Evolutionary conservation across 2,888 invertebrate species (phyloP).

Genomic region (Amiota communis): DNA sequence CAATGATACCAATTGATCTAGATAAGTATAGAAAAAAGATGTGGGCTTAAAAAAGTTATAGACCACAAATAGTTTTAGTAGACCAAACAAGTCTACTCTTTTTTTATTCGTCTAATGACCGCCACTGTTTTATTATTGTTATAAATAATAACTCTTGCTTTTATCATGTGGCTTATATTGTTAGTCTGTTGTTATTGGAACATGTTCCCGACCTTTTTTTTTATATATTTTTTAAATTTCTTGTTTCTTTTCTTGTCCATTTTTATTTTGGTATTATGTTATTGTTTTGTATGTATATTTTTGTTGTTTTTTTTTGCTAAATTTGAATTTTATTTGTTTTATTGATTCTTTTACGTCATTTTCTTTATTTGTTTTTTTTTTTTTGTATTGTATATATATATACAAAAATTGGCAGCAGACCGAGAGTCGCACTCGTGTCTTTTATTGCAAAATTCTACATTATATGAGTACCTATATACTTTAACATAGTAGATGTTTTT

Average conservation of each 20-base stretch:
- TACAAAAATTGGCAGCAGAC: conserved; percentile 1
- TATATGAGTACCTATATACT: no score
- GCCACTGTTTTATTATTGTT: not conserved
- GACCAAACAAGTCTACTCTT: no score
- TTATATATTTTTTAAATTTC: not conserved
- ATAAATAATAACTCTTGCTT: not conserved
- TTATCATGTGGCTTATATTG: not conserved
- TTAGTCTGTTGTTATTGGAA: conserved; percentile 1
- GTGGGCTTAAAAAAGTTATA: no score
- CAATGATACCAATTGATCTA: no score
- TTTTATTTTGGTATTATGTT: not conserved
- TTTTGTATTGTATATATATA: no score
- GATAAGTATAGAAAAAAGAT: no score
- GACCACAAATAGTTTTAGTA: no score
- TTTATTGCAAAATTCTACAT: not conserved
- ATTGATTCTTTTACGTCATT: conserved; percentile 5
- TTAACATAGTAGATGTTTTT: not conserved
- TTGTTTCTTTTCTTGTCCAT: not conserved
- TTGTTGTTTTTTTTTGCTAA: not conserved
- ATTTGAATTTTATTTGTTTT: conserved; percentile 17
- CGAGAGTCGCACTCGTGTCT: conserved; percentile 1
- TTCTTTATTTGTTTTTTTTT: conserved; percentile 7
- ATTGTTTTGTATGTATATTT: not conserved
- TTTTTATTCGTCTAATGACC: no score
- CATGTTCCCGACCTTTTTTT: not conserved